Conservation (phyloP, 1,140 invertebrate species). For the Lordiphosa mommai region DNA sequence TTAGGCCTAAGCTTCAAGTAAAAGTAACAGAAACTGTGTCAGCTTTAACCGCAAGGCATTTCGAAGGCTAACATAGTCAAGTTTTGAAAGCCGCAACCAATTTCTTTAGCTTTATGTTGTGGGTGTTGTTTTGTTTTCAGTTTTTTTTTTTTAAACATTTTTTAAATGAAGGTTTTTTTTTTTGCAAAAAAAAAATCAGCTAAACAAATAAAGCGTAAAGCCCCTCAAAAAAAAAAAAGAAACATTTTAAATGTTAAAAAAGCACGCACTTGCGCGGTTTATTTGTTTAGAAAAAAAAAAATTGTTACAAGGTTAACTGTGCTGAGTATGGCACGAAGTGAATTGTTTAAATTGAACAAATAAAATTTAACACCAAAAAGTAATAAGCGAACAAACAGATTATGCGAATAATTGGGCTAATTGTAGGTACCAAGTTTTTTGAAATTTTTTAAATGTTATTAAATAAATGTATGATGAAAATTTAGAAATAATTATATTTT, state of each 20-base stretch:
- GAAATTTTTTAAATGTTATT: too few relatives aligned
- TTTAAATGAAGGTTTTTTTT: conserved; percentile 36
- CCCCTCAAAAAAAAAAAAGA: conserved; percentile 22
- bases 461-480: too few relatives aligned
- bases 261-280: conserved; percentile 9
- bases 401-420: conserved; percentile 39
- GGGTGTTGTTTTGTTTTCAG: conserved; percentile 21
- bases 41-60: conserved; percentile 36
- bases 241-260: conserved; percentile 11
- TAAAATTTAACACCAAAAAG: conserved; percentile 20
- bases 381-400: conserved; percentile 37
- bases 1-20: conserved; percentile 17
- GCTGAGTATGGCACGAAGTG: conserved; percentile 10
- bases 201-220: conserved; percentile 50
- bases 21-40: conserved; percentile 43
- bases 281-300: conserved; percentile 9
- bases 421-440: conserved; percentile 9
- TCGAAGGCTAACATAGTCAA: conserved; percentile 25
- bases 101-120: conserved; percentile 32
- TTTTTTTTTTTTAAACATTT: neutral
- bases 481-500: too few relatives aligned
- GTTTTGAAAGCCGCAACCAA: conserved; percentile 24
- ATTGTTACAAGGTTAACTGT: conserved; percentile 13
- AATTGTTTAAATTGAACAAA: conserved; percentile 11
- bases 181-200: conserved; percentile 19